A percentile compares a stretch with the other conserved stretches of the same genome.
These are phyloP conservation scores for Coecobrya sp. DNA, from an alignment of 2,888 invertebrate species.

Conservation along the genomic window DNA sequence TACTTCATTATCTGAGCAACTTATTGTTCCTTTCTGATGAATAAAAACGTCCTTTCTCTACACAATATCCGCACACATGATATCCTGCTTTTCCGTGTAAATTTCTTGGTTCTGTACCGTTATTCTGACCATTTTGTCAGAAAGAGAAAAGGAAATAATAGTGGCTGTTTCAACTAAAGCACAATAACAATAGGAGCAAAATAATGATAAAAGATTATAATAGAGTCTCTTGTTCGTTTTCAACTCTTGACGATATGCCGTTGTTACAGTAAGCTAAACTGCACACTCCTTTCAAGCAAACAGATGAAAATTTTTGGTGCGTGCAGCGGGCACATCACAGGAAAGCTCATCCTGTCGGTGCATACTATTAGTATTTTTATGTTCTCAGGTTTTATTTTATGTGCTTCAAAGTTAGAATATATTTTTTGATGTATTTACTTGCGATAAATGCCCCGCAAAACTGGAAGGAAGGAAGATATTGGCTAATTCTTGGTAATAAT, in stretches of 20 bases:
- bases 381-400: too few relatives aligned
- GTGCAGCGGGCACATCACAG: background rate
- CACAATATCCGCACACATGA: background rate
- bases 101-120: background rate
- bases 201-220: background rate
- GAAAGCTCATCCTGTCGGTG: background rate
- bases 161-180: background rate
- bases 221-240: constrained; percentile 40
- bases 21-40: background rate
- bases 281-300: background rate
- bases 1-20: background rate
- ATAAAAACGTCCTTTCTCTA: background rate
- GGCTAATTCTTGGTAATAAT: background rate
- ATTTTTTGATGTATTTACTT: background rate
- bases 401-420: too few relatives aligned
- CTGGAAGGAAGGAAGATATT: background rate
- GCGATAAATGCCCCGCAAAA: background rate
- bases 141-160: constrained; percentile 21
- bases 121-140: background rate
- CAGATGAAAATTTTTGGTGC: background rate
- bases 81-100: background rate
- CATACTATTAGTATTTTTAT: background rate
- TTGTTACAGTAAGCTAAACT: background rate
- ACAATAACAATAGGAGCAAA: background rate
- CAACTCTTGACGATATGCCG: background rate